A percentile compares a stretch with the other conserved stretches of the same genome.
These are phyloP conservation scores for Astreopora myriophthalma DNA, from an alignment of 64 coral and sea anemone genomes.

Conservation along the genomic window DNA sequence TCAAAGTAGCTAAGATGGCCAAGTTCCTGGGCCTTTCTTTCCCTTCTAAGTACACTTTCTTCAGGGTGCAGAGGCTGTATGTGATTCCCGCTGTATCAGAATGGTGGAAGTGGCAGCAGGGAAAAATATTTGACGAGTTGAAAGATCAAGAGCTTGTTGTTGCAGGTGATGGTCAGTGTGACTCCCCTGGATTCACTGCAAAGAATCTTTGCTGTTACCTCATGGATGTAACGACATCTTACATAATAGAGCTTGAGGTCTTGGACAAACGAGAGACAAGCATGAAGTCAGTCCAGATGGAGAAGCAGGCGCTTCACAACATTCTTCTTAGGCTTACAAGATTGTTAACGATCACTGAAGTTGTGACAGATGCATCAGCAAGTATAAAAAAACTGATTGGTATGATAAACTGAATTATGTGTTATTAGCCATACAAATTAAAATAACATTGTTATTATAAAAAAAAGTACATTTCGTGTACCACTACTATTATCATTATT, in stretches of 20 bases:
- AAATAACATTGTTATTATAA: too few species aligned
- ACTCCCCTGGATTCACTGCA: not conserved
- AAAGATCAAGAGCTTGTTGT: not conserved
- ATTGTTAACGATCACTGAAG: not conserved
- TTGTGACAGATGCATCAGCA: too few species aligned
- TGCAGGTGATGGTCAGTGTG: slow-evolving; percentile 3
- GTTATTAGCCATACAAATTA: too few species aligned
- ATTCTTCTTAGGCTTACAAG: not conserved
- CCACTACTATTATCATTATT: too few species aligned
- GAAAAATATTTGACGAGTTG: slow-evolving; percentile 20
- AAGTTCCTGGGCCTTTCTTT: slow-evolving; percentile 10
- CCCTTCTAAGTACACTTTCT: slow-evolving; percentile 7
- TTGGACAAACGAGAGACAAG: slow-evolving; percentile 21
- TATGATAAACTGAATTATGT: too few species aligned
- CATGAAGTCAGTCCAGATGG: slow-evolving; percentile 14
- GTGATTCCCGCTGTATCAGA: slow-evolving; percentile 8
- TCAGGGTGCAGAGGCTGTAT: slow-evolving; percentile 17
- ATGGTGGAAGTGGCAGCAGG: slow-evolving; percentile 33
- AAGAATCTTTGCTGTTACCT: slow-evolving; percentile 8
- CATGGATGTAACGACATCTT: not conserved
- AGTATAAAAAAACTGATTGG: too few species aligned
- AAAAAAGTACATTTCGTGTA: too few species aligned
- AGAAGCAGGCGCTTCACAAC: slow-evolving; percentile 16
- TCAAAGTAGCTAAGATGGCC: slow-evolving; percentile 24
- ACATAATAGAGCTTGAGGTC: slow-evolving; percentile 32